Evolutionary conservation across 1,140 invertebrate species (phyloP).

Genomic region (Dendrolimus punctatus): DNA sequence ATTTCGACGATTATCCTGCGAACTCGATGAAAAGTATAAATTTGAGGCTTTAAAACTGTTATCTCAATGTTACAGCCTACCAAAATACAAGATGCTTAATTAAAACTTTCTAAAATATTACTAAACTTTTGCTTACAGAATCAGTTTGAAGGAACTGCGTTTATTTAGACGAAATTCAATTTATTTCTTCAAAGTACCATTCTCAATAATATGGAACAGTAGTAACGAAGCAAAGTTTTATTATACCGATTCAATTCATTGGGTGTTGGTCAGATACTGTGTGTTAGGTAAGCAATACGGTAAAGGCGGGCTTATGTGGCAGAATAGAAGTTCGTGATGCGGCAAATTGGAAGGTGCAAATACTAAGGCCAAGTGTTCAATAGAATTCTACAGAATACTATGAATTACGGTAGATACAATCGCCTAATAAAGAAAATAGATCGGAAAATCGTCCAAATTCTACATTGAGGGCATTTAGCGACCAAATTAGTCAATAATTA

Average conservation of each 20-base stretch:
- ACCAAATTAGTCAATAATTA: too few species aligned
- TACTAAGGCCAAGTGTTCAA: too few species aligned
- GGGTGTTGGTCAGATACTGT: too few species aligned
- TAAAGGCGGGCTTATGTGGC: not conserved
- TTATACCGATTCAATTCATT: too few species aligned
- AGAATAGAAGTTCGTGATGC: not conserved
- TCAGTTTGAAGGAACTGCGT: constrained; percentile 1
- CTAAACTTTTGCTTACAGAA: constrained; percentile 7
- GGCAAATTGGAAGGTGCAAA: constrained; percentile 1
- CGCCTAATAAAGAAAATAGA: too few species aligned
- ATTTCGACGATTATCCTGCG: constrained; percentile 7
- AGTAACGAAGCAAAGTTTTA: too few species aligned
- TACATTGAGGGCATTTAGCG: too few species aligned
- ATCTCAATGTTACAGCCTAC: constrained; percentile 11
- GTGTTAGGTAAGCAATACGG: too few species aligned
- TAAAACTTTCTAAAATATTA: constrained; percentile 17
- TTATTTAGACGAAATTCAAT: not conserved
- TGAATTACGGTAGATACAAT: too few species aligned
- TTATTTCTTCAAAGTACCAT: not conserved
- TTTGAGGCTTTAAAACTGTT: constrained; percentile 16
- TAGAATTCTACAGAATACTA: too few species aligned
- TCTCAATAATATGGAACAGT: too few species aligned
- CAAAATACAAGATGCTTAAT: constrained; percentile 14
- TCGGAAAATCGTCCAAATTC: too few species aligned
- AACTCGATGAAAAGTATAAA: constrained; percentile 14